These are phyloP conservation scores for Myotis daubentonii DNA, from an alignment of 2,797 vertebrate species.

Conservation along the genomic window DNA sequence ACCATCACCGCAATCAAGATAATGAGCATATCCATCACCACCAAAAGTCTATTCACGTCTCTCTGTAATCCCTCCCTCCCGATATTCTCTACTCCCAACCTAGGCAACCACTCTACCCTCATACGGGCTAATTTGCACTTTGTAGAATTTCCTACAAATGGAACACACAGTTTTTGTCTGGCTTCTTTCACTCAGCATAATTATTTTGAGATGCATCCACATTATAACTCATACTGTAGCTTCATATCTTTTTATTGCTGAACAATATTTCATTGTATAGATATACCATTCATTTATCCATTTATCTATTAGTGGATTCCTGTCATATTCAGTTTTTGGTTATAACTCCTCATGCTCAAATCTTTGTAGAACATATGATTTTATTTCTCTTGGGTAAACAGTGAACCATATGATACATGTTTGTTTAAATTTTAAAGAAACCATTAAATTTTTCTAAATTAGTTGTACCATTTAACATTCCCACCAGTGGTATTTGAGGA, in stretches of 20 bases:
- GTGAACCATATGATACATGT: neutral
- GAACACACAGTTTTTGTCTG: neutral
- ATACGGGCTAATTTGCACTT: neutral
- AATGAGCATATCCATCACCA: neutral
- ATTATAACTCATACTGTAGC: neutral
- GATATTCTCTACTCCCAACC: neutral
- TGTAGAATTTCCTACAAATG: neutral
- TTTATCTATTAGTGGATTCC: neutral
- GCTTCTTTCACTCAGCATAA: neutral
- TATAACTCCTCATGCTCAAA: neutral
- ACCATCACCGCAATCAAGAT: neutral
- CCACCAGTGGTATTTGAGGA: no score
- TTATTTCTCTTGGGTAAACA: neutral
- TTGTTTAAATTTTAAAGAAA: neutral
- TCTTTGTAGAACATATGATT: neutral
- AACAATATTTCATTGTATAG: neutral
- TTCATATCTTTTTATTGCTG: neutral
- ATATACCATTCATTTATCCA: neutral
- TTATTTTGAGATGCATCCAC: slow-evolving; percentile 2
- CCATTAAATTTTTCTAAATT: no score
- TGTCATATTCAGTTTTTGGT: neutral
- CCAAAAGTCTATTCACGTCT: neutral
- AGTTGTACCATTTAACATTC: no score
- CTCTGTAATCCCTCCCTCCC: neutral
- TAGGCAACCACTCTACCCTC: neutral